Percentiles rank a stretch among this genome's conserved stretches.
Conservation (phyloP, 1,140 invertebrate species). For the Mercenaria mercenaria region DNA sequence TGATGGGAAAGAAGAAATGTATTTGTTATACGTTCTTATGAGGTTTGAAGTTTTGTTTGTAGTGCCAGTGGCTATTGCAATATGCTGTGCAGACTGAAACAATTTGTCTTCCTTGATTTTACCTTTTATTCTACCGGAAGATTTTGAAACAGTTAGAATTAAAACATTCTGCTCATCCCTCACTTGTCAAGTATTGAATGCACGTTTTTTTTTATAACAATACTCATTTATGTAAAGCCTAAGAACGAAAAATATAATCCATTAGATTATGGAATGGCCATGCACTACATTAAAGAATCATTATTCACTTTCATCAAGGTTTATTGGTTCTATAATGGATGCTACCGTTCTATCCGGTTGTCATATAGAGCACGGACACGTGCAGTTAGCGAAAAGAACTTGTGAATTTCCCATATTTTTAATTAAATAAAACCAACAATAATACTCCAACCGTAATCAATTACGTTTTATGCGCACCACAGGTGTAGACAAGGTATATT, state of each 20-base stretch:
- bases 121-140: no score
- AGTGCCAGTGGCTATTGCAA: no score
- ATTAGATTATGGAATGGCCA: not conserved
- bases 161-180: no score
- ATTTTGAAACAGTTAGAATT: no score
- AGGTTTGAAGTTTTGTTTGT: no score
- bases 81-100: no score
- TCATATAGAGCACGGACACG: not conserved
- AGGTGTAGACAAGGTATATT: constrained; percentile 14
- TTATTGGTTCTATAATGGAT: not conserved
- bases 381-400: not conserved
- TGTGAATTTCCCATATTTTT: not conserved
- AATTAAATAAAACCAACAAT: constrained; percentile 17
- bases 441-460: not conserved
- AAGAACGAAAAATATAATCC: not conserved
- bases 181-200: no score
- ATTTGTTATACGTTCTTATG: no score
- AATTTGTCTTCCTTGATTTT: no score
- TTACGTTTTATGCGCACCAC: constrained; percentile 6
- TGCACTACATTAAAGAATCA: not conserved
- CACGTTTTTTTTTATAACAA: no score
- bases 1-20: no score
- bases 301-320: not conserved
- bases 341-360: not conserved
- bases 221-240: not conserved